Base-by-base conservation (phyloP, 2,113 vertebrate species). In the Vulpes vulpes region DNA sequence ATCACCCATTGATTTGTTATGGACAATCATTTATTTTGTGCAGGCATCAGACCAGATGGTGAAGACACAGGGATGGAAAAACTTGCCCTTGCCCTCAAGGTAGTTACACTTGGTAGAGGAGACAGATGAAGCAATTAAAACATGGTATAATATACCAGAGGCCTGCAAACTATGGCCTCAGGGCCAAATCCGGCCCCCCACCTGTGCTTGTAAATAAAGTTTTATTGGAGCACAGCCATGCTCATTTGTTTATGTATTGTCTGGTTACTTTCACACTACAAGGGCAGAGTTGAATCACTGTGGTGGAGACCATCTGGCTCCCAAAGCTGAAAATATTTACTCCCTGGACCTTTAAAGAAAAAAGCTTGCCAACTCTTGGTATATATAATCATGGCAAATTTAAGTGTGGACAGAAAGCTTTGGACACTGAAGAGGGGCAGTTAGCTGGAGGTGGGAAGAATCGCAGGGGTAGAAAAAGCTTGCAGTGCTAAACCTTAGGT, bases 151-250 rank as follows among this genome's bases (percentile, higher is more conserved):
- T n/a, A 11, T 27, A 64, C 62, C 62, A 95, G 89, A 92, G 89
- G 53, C 12, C 0, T 8, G 16, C 67, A 82, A 60, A 91, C 51
- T n/a, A n/a, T 62, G 35, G 27, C 71, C 23, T 12, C 8, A 53
- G 55, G 53, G 73, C 81, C 62, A 71, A 53, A 49, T 60, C 38
- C 2, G 4, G 32, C 51, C 51, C 55, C 59, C 51, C 23, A 17
- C 60, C 60, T 95, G 67, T 38, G 22, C 67, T 89, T 87, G 30
- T 60, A 76, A 81, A 74, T 94, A 86, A 96, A 96, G 74, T 74
- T 94, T 96, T 94, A 87, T 81, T 94, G 82, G 74, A 83, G 86
- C 87, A 86, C 16, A 49, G 71, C 64, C 85, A 64, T 23, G 10
- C 27, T n/a, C 35, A 79, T 71, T 89, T 79, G 38, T 38, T 83